Conservation (phyloP, 2,888 invertebrate species). For the Agrotis clavis region DNA sequence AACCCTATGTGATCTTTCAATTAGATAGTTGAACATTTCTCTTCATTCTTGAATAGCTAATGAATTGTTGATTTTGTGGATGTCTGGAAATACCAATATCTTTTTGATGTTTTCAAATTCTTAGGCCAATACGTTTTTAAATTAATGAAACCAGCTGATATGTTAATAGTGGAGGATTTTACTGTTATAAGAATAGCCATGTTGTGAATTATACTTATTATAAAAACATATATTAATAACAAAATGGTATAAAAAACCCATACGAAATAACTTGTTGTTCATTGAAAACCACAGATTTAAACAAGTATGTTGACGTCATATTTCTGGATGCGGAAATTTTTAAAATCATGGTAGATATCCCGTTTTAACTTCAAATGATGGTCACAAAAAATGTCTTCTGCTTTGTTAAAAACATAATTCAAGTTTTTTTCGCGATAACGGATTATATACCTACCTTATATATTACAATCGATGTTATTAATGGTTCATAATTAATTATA, state of each 20-base stretch:
- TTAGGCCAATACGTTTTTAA: background rate
- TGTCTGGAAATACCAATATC: background rate
- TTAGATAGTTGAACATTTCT: constrained; percentile 24
- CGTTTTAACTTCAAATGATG: no score
- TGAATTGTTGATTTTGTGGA: background rate
- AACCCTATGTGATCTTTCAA: constrained; percentile 29
- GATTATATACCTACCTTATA: background rate
- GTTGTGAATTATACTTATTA: background rate
- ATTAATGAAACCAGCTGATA: no score
- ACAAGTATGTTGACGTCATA: constrained; percentile 11
- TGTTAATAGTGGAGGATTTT: background rate
- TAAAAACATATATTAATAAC: background rate
- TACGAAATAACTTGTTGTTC: background rate
- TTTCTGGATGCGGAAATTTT: constrained; percentile 19
- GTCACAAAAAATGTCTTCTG: no score
- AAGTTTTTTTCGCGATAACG: no score
- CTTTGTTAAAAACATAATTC: no score
- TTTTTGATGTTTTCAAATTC: background rate
- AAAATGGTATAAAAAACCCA: constrained; percentile 18
- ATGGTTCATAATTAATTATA: background rate
- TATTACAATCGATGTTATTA: background rate
- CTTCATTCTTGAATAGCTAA: constrained; percentile 1
- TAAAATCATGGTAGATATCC: background rate
- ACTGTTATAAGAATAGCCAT: background rate
- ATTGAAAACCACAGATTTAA: background rate